Evolutionary conservation across 2,797 vertebrate genomes (phyloP), one percentile per base, ranked within the genome.

Genomic region (Bucorvus abyssinicus): DNA sequence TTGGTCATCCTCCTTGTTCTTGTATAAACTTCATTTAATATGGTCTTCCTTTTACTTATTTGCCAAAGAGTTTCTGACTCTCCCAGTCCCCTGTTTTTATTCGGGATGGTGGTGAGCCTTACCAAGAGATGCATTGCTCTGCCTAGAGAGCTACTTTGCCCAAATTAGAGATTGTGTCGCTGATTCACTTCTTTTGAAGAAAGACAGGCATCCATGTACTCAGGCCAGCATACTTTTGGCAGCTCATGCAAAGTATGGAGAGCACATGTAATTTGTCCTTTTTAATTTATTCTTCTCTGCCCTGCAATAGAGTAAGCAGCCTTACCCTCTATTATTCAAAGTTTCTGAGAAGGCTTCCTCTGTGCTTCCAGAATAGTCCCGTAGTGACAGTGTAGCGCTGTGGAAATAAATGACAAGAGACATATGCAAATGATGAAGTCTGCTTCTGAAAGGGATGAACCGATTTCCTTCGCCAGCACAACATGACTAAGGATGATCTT

Each of bases 241-340:
- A 94, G 68, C 45, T 89, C 21, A n/a, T 27, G 45, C 56, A 52
- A 87, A 71, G 75, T 52, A 76, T 65, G 86, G 53, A 87, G 60
- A 94, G 69, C 68, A 74, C 74, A 45, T 87, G 56, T 80, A 90
- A 87, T 96, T 93, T 92, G 71, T 71, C 90, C 53, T 83, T 89
- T 92, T 77, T 3, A 77, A 61, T 89, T 82, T 49, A 57, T 82
- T 88, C 53, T 84, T 56, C 70, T 90, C n/a, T 89, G 34, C n/a
- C 56, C 56, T 75, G 42, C 55, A 89, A 60, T 50, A 79, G 42
- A 71, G 36, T 52, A 81, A 94, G 73, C 87, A 91, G 49, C 67
- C 52, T 83, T 55, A 82, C 71, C 50, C 52, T 86, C 20, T 55
- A 22, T 75, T 74, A 71, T 71, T 75, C 85, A 81, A 59, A 89